Percentiles rank a stretch among this genome's conserved stretches.
These are phyloP conservation scores for Tympanuchus pallidicinctus DNA, from an alignment of 2,113 vertebrate genomes.

Conservation along the genomic window DNA sequence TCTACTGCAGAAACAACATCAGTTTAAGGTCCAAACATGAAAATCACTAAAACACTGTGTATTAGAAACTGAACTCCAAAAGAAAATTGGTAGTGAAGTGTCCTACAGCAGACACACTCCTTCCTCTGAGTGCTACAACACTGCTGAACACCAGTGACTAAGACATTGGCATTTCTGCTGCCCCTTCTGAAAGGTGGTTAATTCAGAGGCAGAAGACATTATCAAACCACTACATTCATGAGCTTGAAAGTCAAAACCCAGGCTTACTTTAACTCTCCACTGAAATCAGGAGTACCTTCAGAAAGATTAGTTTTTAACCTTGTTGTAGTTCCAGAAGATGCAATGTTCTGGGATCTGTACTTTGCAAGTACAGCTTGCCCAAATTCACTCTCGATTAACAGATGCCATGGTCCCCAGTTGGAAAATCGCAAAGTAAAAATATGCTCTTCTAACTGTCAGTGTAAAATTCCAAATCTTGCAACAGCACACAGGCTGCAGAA, in stretches of 20 bases:
- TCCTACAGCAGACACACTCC: background rate
- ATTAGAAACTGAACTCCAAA: background rate
- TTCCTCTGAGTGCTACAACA: background rate
- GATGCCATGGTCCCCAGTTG: background rate
- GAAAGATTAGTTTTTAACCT: background rate
- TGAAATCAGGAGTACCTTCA: background rate
- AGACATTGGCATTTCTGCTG: background rate
- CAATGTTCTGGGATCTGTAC: constrained; percentile 1
- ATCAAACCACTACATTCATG: background rate
- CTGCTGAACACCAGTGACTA: accelerated
- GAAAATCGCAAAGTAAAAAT: constrained; percentile 39
- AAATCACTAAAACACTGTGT: background rate
- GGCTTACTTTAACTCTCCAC: background rate
- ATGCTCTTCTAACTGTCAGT: constrained; percentile 11
- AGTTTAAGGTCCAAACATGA: background rate
- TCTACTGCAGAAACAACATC: background rate
- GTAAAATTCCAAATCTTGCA: constrained; percentile 17
- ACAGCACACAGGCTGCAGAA: constrained; percentile 32
- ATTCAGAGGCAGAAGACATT: background rate
- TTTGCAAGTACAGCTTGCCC: constrained; percentile 13
- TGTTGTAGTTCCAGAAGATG: background rate
- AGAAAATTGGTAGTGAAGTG: background rate
- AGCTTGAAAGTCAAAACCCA: background rate
- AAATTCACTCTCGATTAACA: constrained; percentile 37
- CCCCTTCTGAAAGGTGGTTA: background rate